Conservation (phyloP, 2,113 vertebrate genomes). For the Paradisaea rubra region DNA sequence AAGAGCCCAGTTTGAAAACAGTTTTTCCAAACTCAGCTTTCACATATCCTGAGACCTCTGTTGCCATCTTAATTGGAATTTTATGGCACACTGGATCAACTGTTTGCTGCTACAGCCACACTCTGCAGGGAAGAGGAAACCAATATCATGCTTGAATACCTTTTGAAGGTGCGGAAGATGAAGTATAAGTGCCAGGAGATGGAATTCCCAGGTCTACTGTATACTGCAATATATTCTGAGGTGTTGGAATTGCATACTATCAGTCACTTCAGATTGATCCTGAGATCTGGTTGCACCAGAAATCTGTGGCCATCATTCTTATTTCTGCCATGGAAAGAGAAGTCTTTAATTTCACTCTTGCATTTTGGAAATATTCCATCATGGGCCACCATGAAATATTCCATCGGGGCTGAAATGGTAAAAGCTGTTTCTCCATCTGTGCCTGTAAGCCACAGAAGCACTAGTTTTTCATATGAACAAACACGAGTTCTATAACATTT, state of each 20-base stretch:
- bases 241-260: not conserved
- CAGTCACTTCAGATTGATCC: not conserved
- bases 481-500: fast-evolving
- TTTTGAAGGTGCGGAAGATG: not conserved
- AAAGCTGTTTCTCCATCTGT: not conserved
- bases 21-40: not conserved
- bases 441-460: not conserved
- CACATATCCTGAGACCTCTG: not conserved
- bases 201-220: not conserved
- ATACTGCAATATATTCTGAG: not conserved
- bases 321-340: not conserved
- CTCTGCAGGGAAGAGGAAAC: not conserved
- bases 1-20: not conserved
- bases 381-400: not conserved
- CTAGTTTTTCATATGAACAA: not conserved
- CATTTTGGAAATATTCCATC: not conserved
- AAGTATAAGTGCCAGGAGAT: not conserved
- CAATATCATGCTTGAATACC: not conserved
- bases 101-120: not conserved
- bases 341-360: not conserved
- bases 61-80: not conserved
- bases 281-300: not conserved
- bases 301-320: not conserved
- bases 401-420: not conserved
- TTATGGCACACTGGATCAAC: not conserved